Evolutionary conservation across 2,888 invertebrate species (phyloP), one percentile per base, ranked within the genome.

Genomic region (Gymnoscelis rufifasciata): DNA sequence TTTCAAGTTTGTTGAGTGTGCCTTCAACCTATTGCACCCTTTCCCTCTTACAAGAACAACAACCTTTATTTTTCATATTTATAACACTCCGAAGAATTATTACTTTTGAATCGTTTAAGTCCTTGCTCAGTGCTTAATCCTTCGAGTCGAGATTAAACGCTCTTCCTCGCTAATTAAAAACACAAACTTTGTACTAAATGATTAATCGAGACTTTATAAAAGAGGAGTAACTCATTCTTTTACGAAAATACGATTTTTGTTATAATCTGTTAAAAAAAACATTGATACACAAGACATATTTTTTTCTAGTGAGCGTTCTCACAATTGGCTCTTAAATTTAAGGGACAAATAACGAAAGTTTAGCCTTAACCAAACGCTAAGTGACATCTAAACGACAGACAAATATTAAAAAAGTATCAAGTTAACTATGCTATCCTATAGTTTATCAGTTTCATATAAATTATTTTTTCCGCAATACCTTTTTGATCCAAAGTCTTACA

Each of bases 81-180:
- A 81, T 84, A 82, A 81, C 74, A 81, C 78, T 75, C 68, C 41
- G 75, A 83, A 87, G 86, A 88, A 86, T 83, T 88, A 87, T 88
- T 87, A 80, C 77, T 81, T 83, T 71, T 72, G 81, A 87, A 88
- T 86, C 87, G 79, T 83, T 88, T 87, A 88, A 88, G 87, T 87
- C 88, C 81, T 83, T 86, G 81, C 74, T 68, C 78, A 69, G 71
- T 80, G 71, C 71, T 77, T 87, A 87, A 88, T 88, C 87, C 84
- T 64, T 59, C 60, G 64, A 74, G 65, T 68, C 66, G 65, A 76
- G 83, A 84, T 83, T 83, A 86, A 82, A 77, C 76, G 73, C 76
- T 79, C 71, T 62, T 66, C 76, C 67, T 64, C 76, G 74, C 80
- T 84, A 84, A 84, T 86, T 84, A 86, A 86, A 58, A 86, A 75